Conservation (phyloP, 2,888 invertebrate genomes). For the Bibio marci region DNA sequence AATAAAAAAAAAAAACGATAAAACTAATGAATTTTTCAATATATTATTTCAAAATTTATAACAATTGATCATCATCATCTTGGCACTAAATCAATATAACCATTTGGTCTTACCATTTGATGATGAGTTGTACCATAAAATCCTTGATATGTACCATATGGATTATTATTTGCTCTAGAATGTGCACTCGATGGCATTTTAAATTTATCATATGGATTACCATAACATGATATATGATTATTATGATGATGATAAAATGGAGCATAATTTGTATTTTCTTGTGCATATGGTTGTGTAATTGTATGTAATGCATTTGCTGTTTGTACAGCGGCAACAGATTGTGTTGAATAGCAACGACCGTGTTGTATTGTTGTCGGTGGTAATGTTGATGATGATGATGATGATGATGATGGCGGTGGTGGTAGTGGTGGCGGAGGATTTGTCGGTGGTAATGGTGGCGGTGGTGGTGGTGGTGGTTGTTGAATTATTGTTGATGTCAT, state of each 20-base stretch:
- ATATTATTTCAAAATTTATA: too few species aligned
- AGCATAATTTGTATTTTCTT: slow-evolving; percentile 26
- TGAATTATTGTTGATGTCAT: background rate
- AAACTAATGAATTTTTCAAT: too few species aligned
- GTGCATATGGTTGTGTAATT: slow-evolving; percentile 22
- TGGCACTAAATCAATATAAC: slow-evolving; percentile 25
- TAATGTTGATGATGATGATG: slow-evolving; percentile 12
- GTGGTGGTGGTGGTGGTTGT: background rate
- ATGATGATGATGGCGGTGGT: background rate
- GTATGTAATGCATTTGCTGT: slow-evolving; percentile 3
- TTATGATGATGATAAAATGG: slow-evolving; percentile 28
- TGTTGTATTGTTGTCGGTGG: slow-evolving; percentile 8
- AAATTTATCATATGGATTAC: slow-evolving; percentile 28
- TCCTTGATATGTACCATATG: slow-evolving; percentile 24
- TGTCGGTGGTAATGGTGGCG: background rate
- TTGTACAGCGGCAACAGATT: slow-evolving; percentile 3
- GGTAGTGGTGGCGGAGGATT: background rate
- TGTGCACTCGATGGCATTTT: slow-evolving; percentile 17
- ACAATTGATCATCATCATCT: too few species aligned
- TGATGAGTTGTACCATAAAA: slow-evolving; percentile 8
- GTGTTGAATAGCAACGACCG: background rate
- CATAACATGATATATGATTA: slow-evolving; percentile 16
- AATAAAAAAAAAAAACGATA: too few species aligned
- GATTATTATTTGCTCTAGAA: slow-evolving; percentile 14
- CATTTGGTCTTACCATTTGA: slow-evolving; percentile 8